Evolutionary conservation across 2,888 invertebrate species (phyloP).

Genomic region (Argyra leucocephala): DNA sequence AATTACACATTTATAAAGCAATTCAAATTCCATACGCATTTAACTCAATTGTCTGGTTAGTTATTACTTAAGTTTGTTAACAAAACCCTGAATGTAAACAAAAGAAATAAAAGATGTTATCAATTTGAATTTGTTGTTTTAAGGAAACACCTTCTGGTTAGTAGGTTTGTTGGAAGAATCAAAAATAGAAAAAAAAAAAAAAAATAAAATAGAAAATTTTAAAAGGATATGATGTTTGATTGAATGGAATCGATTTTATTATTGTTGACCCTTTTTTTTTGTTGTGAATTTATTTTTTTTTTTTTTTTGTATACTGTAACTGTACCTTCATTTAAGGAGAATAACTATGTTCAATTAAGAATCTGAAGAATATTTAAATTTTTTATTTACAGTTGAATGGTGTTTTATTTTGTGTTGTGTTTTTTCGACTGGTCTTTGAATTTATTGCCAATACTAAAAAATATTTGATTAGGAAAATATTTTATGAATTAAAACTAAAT

Average conservation of each 20-base stretch:
- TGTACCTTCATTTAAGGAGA: neutral
- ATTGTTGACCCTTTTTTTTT: neutral
- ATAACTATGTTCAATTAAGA: neutral
- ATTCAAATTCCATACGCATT: too few relatives aligned
- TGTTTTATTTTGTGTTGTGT: neutral
- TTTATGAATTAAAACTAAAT: neutral
- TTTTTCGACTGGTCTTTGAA: neutral
- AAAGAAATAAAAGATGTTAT: too few relatives aligned
- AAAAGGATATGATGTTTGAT: neutral
- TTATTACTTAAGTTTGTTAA: too few relatives aligned
- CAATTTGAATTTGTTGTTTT: too few relatives aligned
- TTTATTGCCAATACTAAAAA: neutral
- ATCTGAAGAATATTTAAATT: neutral
- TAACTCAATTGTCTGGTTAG: too few relatives aligned
- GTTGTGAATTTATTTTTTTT: neutral
- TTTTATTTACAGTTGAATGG: neutral
- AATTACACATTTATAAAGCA: too few relatives aligned
- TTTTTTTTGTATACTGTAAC: neutral
- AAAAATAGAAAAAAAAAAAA: neutral
- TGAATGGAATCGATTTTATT: neutral
- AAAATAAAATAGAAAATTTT: neutral
- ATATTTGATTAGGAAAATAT: conserved; percentile 6
- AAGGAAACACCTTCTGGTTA: too few relatives aligned
- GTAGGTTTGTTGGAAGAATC: neutral
- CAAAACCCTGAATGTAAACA: too few relatives aligned